Conservation (phyloP, 2,888 invertebrate species). For the Cephus nigrinus region DNA sequence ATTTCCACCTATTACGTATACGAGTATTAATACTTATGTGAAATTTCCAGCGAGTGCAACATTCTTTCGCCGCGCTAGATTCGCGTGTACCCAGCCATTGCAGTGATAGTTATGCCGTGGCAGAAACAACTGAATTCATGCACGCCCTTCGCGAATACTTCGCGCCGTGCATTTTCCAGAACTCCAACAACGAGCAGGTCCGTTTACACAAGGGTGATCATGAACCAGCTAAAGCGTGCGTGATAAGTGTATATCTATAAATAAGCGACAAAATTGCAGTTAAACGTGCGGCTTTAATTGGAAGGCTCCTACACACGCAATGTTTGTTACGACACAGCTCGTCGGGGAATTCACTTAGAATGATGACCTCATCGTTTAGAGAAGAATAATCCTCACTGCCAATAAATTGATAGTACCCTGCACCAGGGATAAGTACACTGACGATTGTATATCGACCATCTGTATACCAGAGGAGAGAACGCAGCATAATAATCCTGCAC, state of each 20-base stretch:
- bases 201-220: constrained; percentile 38
- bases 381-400: constrained; percentile 8
- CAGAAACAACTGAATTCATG: background rate
- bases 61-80: background rate
- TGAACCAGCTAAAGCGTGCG: constrained; percentile 44
- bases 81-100: background rate
- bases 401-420: background rate
- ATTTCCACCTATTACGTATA: background rate
- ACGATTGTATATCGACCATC: background rate
- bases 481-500: background rate
- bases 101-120: background rate
- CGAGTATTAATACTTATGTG: background rate
- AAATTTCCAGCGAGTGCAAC: background rate
- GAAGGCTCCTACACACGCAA: constrained; percentile 50
- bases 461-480: background rate
- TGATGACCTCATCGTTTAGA: constrained; percentile 32
- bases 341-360: constrained; percentile 52
- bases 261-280: constrained; percentile 54
- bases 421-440: background rate
- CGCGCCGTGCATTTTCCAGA: constrained; percentile 45
- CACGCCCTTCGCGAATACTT: constrained; percentile 13
- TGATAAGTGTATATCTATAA: constrained; percentile 54
- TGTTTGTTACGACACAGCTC: constrained; percentile 47
- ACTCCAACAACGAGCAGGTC: constrained; percentile 21
- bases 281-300: constrained; percentile 53